Conservation (phyloP, 2,888 invertebrate genomes). For the Mechanitis mazaeus region DNA sequence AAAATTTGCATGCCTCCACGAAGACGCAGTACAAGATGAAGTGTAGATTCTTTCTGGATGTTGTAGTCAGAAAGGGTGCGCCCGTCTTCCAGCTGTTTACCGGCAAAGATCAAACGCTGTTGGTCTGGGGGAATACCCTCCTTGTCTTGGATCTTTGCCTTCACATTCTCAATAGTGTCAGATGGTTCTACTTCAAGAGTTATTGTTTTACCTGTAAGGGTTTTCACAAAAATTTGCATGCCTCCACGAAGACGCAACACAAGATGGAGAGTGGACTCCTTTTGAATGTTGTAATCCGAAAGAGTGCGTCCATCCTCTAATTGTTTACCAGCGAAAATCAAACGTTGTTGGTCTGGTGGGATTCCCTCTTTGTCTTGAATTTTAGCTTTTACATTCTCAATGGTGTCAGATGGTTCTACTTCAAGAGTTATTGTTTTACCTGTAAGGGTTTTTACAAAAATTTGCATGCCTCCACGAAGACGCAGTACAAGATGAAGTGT, state of each 20-base stretch:
- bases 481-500: constrained; percentile 26
- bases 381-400: constrained; percentile 62
- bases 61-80: constrained; percentile 48
- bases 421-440: constrained; percentile 56
- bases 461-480: constrained; percentile 45
- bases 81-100: constrained; percentile 48
- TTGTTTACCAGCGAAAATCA: constrained; percentile 63
- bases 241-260: constrained; percentile 48
- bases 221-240: constrained; percentile 50
- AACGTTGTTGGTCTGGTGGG: constrained; percentile 57
- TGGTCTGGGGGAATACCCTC: constrained; percentile 52
- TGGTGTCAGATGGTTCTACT: constrained; percentile 56
- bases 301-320: constrained; percentile 60
- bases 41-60: constrained; percentile 42
- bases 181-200: constrained; percentile 45
- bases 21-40: constrained; percentile 37
- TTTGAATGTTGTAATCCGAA: constrained; percentile 61
- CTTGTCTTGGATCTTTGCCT: constrained; percentile 49
- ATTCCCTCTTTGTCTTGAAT: constrained; percentile 62
- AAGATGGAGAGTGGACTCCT: constrained; percentile 57
- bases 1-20: constrained; percentile 43
- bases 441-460: constrained; percentile 53
- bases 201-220: constrained; percentile 47
- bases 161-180: constrained; percentile 48
- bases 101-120: constrained; percentile 47